These are phyloP conservation scores for Spinus pinus DNA, from an alignment of 2,797 vertebrate genomes.

Conservation along the genomic window DNA sequence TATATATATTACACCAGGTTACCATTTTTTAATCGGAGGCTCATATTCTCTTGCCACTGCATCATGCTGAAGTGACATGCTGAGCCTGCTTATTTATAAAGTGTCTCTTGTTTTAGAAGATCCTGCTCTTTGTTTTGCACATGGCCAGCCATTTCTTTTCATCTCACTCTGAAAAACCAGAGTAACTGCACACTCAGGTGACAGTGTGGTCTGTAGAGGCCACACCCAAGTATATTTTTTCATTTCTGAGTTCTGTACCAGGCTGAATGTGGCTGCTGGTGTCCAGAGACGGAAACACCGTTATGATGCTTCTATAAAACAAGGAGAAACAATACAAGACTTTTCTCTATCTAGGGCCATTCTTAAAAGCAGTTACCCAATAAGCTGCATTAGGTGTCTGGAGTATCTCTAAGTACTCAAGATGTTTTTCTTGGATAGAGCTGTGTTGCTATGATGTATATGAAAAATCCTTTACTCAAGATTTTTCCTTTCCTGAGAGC, in stretches of 20 bases:
- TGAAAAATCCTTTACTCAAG: too few relatives aligned
- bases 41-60: neutral
- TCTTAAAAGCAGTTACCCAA: neutral
- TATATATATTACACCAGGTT: neutral
- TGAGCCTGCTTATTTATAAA: neutral
- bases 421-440: neutral
- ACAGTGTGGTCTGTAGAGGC: neutral
- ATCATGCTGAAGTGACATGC: neutral
- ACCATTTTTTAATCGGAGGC: neutral
- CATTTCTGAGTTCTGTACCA: neutral
- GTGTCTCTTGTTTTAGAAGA: constrained; percentile 34
- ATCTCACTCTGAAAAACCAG: neutral
- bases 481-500: too few relatives aligned
- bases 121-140: neutral
- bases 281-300: neutral
- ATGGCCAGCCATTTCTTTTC: neutral
- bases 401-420: neutral
- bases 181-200: neutral
- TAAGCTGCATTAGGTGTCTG: neutral
- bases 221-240: neutral
- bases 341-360: neutral
- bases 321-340: neutral
- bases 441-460: neutral
- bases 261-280: neutral
- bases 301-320: neutral